phyloP scores from a whole-genome alignment of 2,888 invertebrate genomes.

The Mesoligia furuncula region DNA sequence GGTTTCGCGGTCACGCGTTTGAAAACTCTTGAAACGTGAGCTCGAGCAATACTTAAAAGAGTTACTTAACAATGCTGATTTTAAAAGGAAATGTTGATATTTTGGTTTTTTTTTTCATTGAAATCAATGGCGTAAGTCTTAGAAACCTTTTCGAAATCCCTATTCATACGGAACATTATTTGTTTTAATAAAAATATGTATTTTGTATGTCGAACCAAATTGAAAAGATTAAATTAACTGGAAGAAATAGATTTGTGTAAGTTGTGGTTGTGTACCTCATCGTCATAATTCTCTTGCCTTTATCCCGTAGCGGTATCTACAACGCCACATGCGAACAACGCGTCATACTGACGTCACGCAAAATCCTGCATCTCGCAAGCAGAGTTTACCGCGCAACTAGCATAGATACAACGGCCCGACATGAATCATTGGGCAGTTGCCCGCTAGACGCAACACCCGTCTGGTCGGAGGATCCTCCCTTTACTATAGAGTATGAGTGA shows the following conservation, averaged over 20 bases:
- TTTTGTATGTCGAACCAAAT: not conserved
- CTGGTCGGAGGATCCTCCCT: too few species aligned
- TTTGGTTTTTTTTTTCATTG: not conserved
- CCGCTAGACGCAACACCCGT: too few species aligned
- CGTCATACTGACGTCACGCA: too few species aligned
- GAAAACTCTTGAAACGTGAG: conserved; percentile 31
- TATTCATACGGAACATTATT: not conserved
- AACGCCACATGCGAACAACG: too few species aligned
- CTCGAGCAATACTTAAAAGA: conserved; percentile 3
- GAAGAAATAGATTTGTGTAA: not conserved
- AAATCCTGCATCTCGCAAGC: too few species aligned
- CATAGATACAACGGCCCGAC: too few species aligned
- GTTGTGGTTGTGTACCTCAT: not conserved
- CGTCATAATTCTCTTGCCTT: too few species aligned
- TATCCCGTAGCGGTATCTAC: too few species aligned
- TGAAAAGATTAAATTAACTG: not conserved
- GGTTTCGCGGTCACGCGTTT: conserved; percentile 31
- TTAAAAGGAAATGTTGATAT: conserved; percentile 5
- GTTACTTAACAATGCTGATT: conserved; percentile 10
- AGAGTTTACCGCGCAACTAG: too few species aligned
- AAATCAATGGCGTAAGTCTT: not conserved
- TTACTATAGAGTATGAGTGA: too few species aligned
- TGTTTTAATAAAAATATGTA: not conserved
- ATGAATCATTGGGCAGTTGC: too few species aligned
- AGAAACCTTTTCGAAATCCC: conserved; percentile 2